phyloP scores from a whole-genome alignment of 35 echinoderm and acorn worm species.

The Anneissia japonica region DNA sequence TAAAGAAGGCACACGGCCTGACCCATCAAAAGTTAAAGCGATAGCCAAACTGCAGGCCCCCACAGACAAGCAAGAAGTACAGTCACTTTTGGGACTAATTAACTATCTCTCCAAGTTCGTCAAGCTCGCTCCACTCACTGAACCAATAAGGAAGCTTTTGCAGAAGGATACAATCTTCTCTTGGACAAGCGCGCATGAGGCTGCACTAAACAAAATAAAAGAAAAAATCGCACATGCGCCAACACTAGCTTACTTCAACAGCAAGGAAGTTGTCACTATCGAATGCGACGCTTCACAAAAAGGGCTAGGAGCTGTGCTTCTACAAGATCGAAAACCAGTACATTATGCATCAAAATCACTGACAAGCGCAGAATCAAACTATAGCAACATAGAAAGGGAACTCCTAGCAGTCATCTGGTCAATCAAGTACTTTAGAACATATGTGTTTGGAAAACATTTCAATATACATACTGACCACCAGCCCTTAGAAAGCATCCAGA shows the following conservation, averaged over 20 bases:
- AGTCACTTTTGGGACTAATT: background rate
- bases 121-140: background rate
- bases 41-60: slow-evolving; percentile 10
- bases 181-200: background rate
- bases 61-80: slow-evolving; percentile 3
- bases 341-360: slow-evolving; percentile 5
- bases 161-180: background rate
- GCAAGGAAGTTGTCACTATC: background rate
- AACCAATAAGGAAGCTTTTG: slow-evolving; percentile 1
- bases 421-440: slow-evolving; percentile 10
- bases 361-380: slow-evolving; percentile 8
- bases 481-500: slow-evolving; percentile 15
- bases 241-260: background rate
- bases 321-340: slow-evolving; percentile 30
- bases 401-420: slow-evolving; percentile 9
- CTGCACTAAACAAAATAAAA: slow-evolving; percentile 6
- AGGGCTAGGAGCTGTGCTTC: slow-evolving; percentile 16
- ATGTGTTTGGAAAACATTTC: slow-evolving; percentile 16
- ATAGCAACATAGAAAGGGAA: slow-evolving; percentile 42
- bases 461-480: slow-evolving; percentile 17
- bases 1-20: background rate
- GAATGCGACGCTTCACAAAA: slow-evolving; percentile 11
- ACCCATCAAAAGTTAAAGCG: slow-evolving; percentile 22
- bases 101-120: slow-evolving; percentile 2
- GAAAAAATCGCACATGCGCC: background rate